Evolutionary conservation across 2,113 vertebrate species (phyloP).

Genomic region (Cyphomyrus plagiostoma): DNA sequence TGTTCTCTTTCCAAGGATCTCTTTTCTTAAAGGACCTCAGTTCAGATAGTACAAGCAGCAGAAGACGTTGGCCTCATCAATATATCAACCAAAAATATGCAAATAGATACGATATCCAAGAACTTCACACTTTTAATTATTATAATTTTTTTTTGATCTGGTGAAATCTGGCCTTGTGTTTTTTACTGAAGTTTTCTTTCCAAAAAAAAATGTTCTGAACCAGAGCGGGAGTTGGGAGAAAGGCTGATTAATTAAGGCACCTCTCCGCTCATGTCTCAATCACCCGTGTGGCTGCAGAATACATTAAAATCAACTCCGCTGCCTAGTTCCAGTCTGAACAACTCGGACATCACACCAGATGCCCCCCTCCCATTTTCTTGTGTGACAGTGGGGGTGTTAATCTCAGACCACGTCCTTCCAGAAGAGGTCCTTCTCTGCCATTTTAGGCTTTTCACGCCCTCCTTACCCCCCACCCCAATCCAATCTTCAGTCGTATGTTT

Average conservation of each 20-base stretch:
- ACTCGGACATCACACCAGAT: slow-evolving; percentile 31
- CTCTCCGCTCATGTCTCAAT: neutral
- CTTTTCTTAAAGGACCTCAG: neutral
- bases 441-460: slow-evolving; percentile 35
- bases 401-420: slow-evolving; percentile 43
- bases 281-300: slow-evolving; percentile 27
- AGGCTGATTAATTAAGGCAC: neutral
- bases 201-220: neutral
- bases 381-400: slow-evolving; percentile 53
- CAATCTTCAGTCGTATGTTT: slow-evolving; percentile 32
- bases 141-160: neutral
- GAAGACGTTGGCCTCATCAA: neutral
- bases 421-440: slow-evolving; percentile 27
- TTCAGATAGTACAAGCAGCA: neutral
- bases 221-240: neutral
- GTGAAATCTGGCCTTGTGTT: neutral
- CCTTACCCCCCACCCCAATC: slow-evolving; percentile 22
- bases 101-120: neutral
- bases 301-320: slow-evolving; percentile 35
- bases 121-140: neutral
- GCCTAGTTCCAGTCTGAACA: slow-evolving; percentile 34
- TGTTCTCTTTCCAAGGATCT: neutral
- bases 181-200: slow-evolving; percentile 2
- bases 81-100: neutral
- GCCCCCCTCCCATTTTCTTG: slow-evolving; percentile 50